A percentile compares a stretch with the other conserved stretches of the same genome.
phyloP scores from a whole-genome alignment of 2,797 vertebrate species.

The Sebastes steindachneri region DNA sequence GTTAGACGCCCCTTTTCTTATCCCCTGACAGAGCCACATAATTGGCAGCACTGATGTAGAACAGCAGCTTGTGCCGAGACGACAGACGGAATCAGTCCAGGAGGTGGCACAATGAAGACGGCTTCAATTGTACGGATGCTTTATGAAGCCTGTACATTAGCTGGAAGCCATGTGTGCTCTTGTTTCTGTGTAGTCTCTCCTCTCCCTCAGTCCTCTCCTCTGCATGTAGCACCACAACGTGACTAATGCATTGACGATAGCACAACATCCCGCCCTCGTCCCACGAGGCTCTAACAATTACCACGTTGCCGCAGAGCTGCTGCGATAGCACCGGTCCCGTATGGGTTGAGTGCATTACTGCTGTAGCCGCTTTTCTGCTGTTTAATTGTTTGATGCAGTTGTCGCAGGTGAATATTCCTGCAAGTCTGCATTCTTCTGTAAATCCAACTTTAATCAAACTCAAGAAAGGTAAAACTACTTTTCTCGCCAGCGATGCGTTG shows the following conservation, averaged over 20 bases:
- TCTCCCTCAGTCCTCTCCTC: neutral
- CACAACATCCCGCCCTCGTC: neutral
- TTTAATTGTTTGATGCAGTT: slow-evolving; percentile 40
- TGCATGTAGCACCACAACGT: neutral
- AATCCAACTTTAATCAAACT: slow-evolving; percentile 22
- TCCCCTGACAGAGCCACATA: neutral
- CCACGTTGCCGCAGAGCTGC: slow-evolving; percentile 25
- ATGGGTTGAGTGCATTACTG: slow-evolving; percentile 10
- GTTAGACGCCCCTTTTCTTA: slow-evolving; percentile 1
- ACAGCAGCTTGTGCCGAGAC: neutral
- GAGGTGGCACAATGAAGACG: neutral
- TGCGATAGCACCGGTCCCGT: slow-evolving; percentile 24
- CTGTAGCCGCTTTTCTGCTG: slow-evolving; percentile 26
- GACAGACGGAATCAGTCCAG: neutral
- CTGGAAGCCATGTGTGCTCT: neutral
- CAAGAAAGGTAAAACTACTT: neutral
- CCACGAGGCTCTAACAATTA: slow-evolving; percentile 32
- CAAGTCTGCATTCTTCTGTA: slow-evolving; percentile 18
- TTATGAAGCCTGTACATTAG: neutral
- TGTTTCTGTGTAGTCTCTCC: neutral
- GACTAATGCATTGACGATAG: neutral
- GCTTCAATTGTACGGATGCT: neutral
- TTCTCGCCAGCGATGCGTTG: neutral
- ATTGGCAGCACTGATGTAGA: slow-evolving; percentile 20
- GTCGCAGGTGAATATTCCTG: slow-evolving; percentile 20